Base-by-base conservation (phyloP, 2,888 invertebrate genomes). In the Amphimallon solstitiale region DNA sequence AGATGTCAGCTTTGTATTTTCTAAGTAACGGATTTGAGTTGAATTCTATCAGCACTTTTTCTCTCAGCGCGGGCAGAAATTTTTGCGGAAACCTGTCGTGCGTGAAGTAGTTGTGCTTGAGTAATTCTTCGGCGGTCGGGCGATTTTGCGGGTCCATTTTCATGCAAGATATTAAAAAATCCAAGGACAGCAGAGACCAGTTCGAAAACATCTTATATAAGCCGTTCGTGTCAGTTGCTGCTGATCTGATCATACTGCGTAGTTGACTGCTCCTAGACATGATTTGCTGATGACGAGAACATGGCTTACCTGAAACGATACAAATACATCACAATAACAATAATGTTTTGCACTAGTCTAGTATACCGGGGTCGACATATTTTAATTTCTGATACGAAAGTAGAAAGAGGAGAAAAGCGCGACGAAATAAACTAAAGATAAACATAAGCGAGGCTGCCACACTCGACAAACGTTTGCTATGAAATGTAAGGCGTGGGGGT, bases 81-180 rank as follows among this genome's bases (percentile, higher is more conserved):
- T 82, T 85, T 17, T 89, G 89, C 5, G 86, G 84, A 73, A 92
- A 92, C 19, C 85, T 84, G 67, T 92, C 91, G 67, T 87, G 85
- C 1, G 83, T 84, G 78, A 92, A 92, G 74, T 89, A 89, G 66
- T 82, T 79, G 76, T 91, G 90, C 48, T 88, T 85, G 6, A 92
- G 80, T n/a, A 92, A 82, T 17, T 86, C 85, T 0, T 85, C 82
- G 17, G 90, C 88, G 0, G 85, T 84, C 0, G 90, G 88, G 1
- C 92, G 79, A 0, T 86, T 82, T 0, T 86, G 81, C 0, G 92
- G 92, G 77, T 92, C 90, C 79, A 91, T 89, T 66, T 87, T 82
- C 59, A 86, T 77, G 71, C 87, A 87, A 38, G 76, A 72, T 2
- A 77, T 72, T n/a, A 85, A 72, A 70, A 86, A 85, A 66, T 85